A percentile compares a stretch with the other conserved stretches of the same genome.
Evolutionary conservation across 1,140 invertebrate species (phyloP).

Genomic region (Popillia japonica): DNA sequence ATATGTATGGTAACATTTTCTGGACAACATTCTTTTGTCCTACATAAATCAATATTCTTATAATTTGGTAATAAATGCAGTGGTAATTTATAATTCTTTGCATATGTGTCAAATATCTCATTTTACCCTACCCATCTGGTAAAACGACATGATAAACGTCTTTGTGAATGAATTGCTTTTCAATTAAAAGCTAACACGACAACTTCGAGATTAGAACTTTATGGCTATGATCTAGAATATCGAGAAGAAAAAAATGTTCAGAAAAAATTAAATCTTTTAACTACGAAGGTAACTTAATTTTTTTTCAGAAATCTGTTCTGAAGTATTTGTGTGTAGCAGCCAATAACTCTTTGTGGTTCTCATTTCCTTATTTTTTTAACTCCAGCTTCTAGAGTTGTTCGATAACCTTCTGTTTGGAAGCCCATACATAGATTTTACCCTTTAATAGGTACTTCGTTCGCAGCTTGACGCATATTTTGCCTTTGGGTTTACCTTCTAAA

Average conservation of each 20-base stretch:
- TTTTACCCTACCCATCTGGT: neutral
- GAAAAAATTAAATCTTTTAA: neutral
- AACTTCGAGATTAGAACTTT: neutral
- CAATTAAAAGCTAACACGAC: neutral
- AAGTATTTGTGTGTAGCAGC: conserved; percentile 26
- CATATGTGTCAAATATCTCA: neutral
- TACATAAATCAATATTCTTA: conserved; percentile 30
- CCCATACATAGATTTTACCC: conserved; percentile 45
- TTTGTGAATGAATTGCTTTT: neutral
- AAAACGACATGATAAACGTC: neutral
- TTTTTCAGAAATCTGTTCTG: neutral
- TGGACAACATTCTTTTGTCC: no score
- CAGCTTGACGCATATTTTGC: conserved; percentile 46
- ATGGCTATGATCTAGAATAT: neutral
- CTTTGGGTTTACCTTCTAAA: neutral
- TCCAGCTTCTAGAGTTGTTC: conserved; percentile 46
- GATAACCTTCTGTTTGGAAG: conserved; percentile 42
- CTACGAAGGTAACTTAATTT: neutral
- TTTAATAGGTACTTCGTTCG: conserved; percentile 44
- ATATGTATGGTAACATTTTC: no score
- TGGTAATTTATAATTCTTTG: conserved; percentile 17
- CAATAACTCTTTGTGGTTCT: conserved; percentile 11
- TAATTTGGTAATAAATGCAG: conserved; percentile 19
- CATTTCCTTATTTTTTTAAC: conserved; percentile 37
- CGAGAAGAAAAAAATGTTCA: neutral